Percentiles rank a stretch among this genome's conserved stretches.
phyloP scores from a whole-genome alignment of 2,113 vertebrate genomes.

The Muntiacus muntjak region DNA sequence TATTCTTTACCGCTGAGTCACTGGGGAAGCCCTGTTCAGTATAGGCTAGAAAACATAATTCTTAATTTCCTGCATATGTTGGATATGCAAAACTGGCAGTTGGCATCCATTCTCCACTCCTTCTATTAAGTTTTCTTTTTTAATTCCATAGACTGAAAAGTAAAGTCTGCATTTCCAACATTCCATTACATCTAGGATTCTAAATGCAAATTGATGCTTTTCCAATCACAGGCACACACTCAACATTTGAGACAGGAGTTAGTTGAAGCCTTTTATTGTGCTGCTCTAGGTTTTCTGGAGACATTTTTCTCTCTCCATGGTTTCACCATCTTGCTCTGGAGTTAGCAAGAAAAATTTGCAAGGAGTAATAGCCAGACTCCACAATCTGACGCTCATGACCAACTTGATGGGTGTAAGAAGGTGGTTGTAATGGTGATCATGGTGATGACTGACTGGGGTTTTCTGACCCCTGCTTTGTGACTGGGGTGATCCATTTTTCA shows the following conservation, averaged over 20 bases:
- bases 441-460: background rate
- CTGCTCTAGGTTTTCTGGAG: background rate
- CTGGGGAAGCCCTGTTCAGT: background rate
- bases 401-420: background rate
- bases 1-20: accelerated
- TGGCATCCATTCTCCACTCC: background rate
- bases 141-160: background rate
- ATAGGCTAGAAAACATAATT: background rate
- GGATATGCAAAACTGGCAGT: background rate
- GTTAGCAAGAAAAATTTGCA: background rate
- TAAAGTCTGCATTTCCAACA: background rate
- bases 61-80: background rate
- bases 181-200: background rate
- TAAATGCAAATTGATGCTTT: background rate
- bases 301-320: accelerated
- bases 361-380: background rate
- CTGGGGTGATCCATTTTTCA: background rate
- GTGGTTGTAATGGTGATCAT: background rate
- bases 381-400: background rate
- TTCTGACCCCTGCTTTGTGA: background rate
- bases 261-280: background rate
- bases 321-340: background rate
- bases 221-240: background rate
- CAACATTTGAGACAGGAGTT: background rate
- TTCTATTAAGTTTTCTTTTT: background rate